These are phyloP conservation scores for Barypeithes pellucidus DNA, from an alignment of 2,888 invertebrate genomes.

Conservation along the genomic window DNA sequence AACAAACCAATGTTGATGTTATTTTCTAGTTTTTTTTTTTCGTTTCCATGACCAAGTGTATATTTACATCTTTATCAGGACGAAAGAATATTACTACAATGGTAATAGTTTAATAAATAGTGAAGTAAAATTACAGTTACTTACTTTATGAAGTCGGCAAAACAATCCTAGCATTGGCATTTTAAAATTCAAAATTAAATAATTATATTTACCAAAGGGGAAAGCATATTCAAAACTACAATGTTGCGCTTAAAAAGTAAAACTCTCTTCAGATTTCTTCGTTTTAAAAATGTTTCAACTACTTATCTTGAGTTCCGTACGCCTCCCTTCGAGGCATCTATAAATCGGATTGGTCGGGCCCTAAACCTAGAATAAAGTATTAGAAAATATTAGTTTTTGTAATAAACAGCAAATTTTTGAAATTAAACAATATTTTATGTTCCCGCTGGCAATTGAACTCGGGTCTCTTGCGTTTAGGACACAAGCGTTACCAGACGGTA, in stretches of 20 bases:
- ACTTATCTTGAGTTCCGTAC: constrained; percentile 43
- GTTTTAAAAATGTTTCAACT: constrained; percentile 34
- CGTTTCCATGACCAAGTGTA: too few species aligned
- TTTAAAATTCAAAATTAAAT: constrained; percentile 21
- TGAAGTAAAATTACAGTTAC: neutral
- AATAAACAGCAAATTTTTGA: too few species aligned
- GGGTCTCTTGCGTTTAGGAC: too few species aligned
- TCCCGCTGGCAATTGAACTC: too few species aligned
- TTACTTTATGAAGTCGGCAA: constrained; percentile 15
- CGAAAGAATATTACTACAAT: too few species aligned
- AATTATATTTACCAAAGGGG: constrained; percentile 26
- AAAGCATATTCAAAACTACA: constrained; percentile 40
- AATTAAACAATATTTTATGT: too few species aligned
- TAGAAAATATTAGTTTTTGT: neutral
- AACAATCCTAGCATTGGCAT: constrained; percentile 43
- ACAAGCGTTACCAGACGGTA: too few species aligned
- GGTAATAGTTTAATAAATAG: neutral
- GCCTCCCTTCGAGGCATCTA: constrained; percentile 62
- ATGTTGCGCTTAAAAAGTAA: constrained; percentile 40
- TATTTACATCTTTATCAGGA: too few species aligned
- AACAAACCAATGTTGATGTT: too few species aligned
- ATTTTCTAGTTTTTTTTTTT: neutral
- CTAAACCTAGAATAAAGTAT: constrained; percentile 69
- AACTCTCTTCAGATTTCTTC: constrained; percentile 41
- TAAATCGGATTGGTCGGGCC: constrained; percentile 77